Conservation (phyloP, 2,113 vertebrate species). For the Lophius piscatorius region DNA sequence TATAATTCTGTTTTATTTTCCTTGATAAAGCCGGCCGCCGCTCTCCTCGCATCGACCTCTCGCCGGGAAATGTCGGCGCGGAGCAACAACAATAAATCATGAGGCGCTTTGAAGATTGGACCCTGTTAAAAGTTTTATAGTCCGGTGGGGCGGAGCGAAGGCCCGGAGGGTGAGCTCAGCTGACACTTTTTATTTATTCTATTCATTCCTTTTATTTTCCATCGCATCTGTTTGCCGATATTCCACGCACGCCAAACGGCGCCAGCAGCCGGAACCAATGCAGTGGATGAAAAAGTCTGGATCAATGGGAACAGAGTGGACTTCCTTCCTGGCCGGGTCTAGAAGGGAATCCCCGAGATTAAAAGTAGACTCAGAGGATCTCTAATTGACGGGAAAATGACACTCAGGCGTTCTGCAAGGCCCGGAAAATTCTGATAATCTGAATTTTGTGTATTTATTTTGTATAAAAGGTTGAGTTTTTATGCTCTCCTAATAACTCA, state of each 20-base stretch:
- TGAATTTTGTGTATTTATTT: too few relatives aligned
- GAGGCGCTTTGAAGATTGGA: slow-evolving; percentile 56
- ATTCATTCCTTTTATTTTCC: too few relatives aligned
- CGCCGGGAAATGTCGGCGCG: slow-evolving; percentile 7
- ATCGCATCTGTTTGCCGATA: too few relatives aligned
- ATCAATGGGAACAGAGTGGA: slow-evolving; percentile 53
- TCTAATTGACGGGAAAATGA: too few relatives aligned
- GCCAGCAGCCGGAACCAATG: slow-evolving; percentile 40
- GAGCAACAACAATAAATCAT: slow-evolving; percentile 47
- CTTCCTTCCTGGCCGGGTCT: slow-evolving; percentile 36
- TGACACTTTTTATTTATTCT: neutral
- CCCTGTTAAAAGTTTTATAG: slow-evolving; percentile 58
- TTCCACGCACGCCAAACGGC: slow-evolving; percentile 45
- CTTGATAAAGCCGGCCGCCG: neutral
- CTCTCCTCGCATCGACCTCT: neutral
- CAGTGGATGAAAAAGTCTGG: slow-evolving; percentile 47
- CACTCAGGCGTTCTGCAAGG: too few relatives aligned
- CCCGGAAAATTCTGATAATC: too few relatives aligned
- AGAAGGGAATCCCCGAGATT: slow-evolving; percentile 31
- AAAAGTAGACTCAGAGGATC: slow-evolving; percentile 24
- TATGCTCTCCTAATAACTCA: too few relatives aligned
- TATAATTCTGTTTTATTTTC: slow-evolving; percentile 14
- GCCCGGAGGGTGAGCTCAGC: slow-evolving; percentile 32
- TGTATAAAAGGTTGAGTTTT: too few relatives aligned
- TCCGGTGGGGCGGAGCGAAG: slow-evolving; percentile 33